Conservation (phyloP, 2,113 vertebrate species). For the Aythya baeri region DNA sequence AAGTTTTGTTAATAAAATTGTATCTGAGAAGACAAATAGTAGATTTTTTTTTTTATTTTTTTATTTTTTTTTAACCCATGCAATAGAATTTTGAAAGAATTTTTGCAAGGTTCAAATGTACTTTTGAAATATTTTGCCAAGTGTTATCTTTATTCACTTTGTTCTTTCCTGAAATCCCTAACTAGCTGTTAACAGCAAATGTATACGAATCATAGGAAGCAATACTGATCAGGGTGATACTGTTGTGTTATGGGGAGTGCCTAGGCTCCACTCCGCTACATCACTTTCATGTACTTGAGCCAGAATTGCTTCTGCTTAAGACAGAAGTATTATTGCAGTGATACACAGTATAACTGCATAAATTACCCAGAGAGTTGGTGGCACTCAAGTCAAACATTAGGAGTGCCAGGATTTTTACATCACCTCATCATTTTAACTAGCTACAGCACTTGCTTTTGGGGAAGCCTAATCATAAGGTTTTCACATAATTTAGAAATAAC, state of each 20-base stretch:
- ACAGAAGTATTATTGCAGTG: background rate
- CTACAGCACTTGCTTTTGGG: background rate
- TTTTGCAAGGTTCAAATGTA: background rate
- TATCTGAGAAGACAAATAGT: background rate
- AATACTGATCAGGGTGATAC: background rate
- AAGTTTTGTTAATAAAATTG: background rate
- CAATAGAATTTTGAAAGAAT: background rate
- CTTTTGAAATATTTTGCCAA: background rate
- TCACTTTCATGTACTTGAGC: background rate
- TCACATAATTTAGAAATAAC: background rate
- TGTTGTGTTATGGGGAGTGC: background rate
- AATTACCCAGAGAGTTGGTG: background rate
- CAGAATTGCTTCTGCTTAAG: background rate
- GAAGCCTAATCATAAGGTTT: background rate
- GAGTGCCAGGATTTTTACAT: background rate
- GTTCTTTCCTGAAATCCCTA: background rate
- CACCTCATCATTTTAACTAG: background rate
- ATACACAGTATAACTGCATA: background rate
- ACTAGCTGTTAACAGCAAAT: background rate
- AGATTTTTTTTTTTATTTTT: background rate
- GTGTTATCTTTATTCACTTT: background rate
- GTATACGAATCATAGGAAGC: background rate
- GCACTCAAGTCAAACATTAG: background rate
- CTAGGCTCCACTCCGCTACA: background rate
- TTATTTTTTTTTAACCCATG: too few relatives aligned